These are phyloP conservation scores for Bellardia pandia DNA, from an alignment of 2,888 invertebrate species.

Conservation along the genomic window DNA sequence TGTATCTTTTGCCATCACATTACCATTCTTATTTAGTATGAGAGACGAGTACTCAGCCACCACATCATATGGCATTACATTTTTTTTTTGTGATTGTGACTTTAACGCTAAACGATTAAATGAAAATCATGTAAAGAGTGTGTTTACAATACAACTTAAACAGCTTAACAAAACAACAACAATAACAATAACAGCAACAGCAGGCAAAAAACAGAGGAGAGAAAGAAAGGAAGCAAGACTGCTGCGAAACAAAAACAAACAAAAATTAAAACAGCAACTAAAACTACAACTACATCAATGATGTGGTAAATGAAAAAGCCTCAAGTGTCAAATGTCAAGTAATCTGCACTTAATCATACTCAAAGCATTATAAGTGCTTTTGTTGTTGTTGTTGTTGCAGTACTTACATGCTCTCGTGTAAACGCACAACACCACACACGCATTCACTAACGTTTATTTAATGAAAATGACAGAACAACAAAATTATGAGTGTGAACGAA, in stretches of 20 bases:
- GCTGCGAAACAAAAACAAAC: constrained; percentile 7
- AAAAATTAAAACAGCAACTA: constrained; percentile 29
- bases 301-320: constrained; percentile 69
- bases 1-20: constrained; percentile 34
- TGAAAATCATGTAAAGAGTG: constrained; percentile 55
- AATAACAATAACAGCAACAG: not conserved
- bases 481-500: constrained; percentile 33
- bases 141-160: constrained; percentile 44
- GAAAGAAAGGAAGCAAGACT: not conserved
- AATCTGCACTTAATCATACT: constrained; percentile 75
- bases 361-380: constrained; percentile 69
- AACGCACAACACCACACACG: not conserved
- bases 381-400: constrained; percentile 31
- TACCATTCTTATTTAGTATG: constrained; percentile 12
- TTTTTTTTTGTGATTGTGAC: constrained; percentile 49
- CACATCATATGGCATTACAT: constrained; percentile 54
- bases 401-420: not conserved
- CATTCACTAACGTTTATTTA: constrained; percentile 36
- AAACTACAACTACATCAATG: constrained; percentile 60
- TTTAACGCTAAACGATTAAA: constrained; percentile 65
- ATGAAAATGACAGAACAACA: constrained; percentile 14
- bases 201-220: not conserved
- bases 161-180: constrained; percentile 43
- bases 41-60: not conserved
- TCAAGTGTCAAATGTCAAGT: constrained; percentile 75